phyloP scores from a whole-genome alignment of 2,113 vertebrate genomes.

The Leptocoma aspasia region DNA sequence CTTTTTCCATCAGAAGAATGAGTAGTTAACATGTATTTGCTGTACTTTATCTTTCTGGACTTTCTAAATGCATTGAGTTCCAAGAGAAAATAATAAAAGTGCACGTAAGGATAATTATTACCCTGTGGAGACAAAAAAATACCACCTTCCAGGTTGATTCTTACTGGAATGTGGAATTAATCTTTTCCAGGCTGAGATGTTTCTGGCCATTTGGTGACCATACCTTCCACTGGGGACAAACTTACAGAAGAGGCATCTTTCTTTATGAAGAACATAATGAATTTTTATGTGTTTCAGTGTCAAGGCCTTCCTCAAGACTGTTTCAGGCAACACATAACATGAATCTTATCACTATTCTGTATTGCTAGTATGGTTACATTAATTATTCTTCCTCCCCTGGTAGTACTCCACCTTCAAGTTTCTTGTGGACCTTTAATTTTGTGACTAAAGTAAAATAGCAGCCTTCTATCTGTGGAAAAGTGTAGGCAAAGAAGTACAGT shows the following conservation, averaged over 20 bases:
- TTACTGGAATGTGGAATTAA: not conserved
- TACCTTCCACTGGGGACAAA: not conserved
- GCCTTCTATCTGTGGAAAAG: not conserved
- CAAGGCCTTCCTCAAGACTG: not conserved
- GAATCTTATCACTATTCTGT: not conserved
- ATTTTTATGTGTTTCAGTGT: not conserved
- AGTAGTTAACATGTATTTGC: not conserved
- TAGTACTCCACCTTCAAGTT: not conserved
- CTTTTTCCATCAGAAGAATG: not conserved
- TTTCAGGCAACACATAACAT: not conserved
- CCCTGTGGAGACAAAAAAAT: not conserved
- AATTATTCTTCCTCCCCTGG: fast-evolving
- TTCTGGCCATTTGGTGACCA: not conserved
- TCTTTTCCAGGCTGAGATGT: not conserved
- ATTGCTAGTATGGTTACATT: not conserved
- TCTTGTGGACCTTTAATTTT: not conserved
- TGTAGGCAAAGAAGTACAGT: not conserved
- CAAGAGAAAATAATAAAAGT: not conserved
- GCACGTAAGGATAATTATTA: not conserved
- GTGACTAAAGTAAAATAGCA: not conserved
- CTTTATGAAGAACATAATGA: not conserved
- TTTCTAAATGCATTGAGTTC: not conserved
- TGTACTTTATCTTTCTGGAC: not conserved
- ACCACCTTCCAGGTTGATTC: not conserved
- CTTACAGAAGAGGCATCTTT: not conserved